Percentiles rank a stretch among this genome's conserved stretches.
phyloP scores from a whole-genome alignment of 2,113 vertebrate genomes.

The Aviceda subcristata region DNA sequence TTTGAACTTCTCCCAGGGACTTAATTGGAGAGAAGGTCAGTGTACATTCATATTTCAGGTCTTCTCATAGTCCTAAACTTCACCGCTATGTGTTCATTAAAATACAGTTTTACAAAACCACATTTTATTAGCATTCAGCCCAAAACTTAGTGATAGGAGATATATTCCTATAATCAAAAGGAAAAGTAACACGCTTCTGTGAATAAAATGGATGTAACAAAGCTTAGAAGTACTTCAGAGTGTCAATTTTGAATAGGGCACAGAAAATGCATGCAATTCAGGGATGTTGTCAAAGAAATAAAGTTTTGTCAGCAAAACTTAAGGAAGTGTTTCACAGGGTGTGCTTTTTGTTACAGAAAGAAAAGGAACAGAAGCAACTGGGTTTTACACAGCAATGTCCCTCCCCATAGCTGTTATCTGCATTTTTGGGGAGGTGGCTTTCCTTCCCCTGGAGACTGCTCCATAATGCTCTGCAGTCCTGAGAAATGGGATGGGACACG shows the following conservation, averaged over 20 bases:
- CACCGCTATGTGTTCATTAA: neutral
- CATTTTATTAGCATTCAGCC: neutral
- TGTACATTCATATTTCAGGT: neutral
- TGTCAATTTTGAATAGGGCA: neutral
- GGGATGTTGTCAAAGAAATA: neutral
- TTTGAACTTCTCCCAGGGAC: neutral
- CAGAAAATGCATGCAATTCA: neutral
- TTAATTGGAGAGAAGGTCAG: neutral
- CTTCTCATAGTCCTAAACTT: neutral
- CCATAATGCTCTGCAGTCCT: neutral
- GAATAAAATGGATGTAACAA: neutral
- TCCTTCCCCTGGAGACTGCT: neutral
- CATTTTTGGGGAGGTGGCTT: neutral
- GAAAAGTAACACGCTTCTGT: neutral
- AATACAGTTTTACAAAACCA: neutral
- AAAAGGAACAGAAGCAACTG: neutral
- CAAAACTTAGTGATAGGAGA: neutral
- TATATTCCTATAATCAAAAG: neutral
- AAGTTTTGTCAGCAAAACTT: neutral
- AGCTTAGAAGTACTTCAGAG: neutral
- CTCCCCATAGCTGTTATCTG: rapidly evolving
- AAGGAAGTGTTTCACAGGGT: neutral
- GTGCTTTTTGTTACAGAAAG: neutral
- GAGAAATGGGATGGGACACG: rapidly evolving
- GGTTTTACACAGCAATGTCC: rapidly evolving